Percentiles rank a stretch among this genome's conserved stretches.
Conservation (phyloP, 1,140 invertebrate species). For the Zaprionus gabonicus region DNA sequence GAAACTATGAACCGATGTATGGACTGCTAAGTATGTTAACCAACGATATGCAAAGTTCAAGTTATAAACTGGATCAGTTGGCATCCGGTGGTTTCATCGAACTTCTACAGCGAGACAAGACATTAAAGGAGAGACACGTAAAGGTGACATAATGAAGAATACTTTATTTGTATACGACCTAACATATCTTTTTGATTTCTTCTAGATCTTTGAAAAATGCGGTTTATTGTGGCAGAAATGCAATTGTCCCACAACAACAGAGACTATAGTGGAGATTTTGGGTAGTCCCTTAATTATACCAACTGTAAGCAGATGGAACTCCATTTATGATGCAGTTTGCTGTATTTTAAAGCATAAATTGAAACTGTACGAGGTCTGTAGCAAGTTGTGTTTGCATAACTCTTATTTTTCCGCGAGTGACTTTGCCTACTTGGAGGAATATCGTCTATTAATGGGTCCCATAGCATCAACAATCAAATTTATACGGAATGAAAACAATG, state of each 20-base stretch:
- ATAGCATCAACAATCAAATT: conserved; percentile 40
- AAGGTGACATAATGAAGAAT: conserved; percentile 4
- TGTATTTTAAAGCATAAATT: conserved; percentile 30
- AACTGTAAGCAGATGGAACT: conserved; percentile 22
- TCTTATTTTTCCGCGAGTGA: conserved; percentile 27
- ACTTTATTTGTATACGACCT: background rate
- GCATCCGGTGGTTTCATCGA: conserved; percentile 23
- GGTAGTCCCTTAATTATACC: conserved; percentile 8
- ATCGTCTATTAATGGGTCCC: conserved; percentile 25
- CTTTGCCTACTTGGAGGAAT: conserved; percentile 40
- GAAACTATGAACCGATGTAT: background rate
- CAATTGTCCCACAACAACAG: background rate
- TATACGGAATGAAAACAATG: conserved; percentile 29
- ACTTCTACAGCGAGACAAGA: conserved; percentile 1
- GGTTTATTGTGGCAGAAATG: conserved; percentile 29
- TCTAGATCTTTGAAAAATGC: conserved; percentile 35
- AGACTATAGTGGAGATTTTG: conserved; percentile 5
- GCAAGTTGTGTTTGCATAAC: conserved; percentile 24
- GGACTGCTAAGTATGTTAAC: conserved; percentile 1
- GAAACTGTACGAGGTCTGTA: conserved; percentile 27
- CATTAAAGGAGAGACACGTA: conserved; percentile 16
- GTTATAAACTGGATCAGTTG: conserved; percentile 20
- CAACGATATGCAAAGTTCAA: conserved; percentile 33
- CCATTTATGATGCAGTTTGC: conserved; percentile 37
- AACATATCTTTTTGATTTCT: background rate